Evolutionary conservation across 2,888 invertebrate genomes (phyloP), one percentile per base, ranked within the genome.

Genomic region (Drosophila phalerata): DNA sequence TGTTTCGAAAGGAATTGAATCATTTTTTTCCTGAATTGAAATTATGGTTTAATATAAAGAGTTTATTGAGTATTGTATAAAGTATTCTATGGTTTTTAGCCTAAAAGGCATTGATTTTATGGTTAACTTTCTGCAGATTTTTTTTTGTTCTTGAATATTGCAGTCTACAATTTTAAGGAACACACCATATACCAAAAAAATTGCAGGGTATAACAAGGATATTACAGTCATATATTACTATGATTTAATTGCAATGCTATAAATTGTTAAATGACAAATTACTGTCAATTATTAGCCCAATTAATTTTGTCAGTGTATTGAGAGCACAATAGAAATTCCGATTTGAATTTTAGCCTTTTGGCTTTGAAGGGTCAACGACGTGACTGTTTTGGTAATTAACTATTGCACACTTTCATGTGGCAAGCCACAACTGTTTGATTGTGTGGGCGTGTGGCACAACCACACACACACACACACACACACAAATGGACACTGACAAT

Each of bases 351-450:
- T 17, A 48, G 19, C 34, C 40, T 15, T 43, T 43, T 15, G 9
- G n/a, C 57, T 48, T 70, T 57, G 43, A 55, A 34, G 69, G 83
- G 71, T 83, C 83, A 86, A 71, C 73, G 52, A 64, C 45, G 64
- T 84, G 61, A 72, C 55, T 77, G 72, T 71, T 77, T 77, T 57
- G 62, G 42, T 63, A 62, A 86, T 81, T 81, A 86, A 81, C 84
- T 69, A 70, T 69, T 70, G 47, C 62, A 42, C 58, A 62, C 55
- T 63, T 68, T 34, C 56, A 34, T 56, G 52, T 74, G 77, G 43
- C 53, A 77, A 53, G 65, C 65, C 58, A 48, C 73, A 76, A 77
- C 67, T 62, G 58, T 65, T 63, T 58, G 69, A 73, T 63, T 62
- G 58, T 67, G 65, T 62, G 65, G 69, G 62, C 56, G 60, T 74